Conservation (phyloP, 2,888 invertebrate genomes). For the Xestia xanthographa region DNA sequence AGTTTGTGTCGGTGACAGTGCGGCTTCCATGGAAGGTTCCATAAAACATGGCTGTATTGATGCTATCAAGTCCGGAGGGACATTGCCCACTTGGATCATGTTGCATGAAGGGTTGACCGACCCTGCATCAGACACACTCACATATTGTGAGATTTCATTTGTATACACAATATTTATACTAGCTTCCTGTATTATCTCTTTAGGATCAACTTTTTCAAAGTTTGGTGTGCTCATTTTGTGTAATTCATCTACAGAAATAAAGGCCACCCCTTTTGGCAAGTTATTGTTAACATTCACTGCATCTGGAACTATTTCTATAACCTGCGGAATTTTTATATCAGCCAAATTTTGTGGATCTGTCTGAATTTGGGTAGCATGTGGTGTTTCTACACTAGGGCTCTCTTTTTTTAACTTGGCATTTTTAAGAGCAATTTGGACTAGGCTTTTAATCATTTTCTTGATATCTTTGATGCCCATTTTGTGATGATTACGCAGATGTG, state of each 20-base stretch:
- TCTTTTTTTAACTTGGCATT: constrained; percentile 86
- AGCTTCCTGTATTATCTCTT: constrained; percentile 88
- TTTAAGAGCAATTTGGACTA: constrained; percentile 87
- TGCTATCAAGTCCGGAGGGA: constrained; percentile 86
- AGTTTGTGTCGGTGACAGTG: constrained; percentile 68
- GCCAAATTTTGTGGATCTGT: constrained; percentile 68
- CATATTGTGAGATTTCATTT: constrained; percentile 83
- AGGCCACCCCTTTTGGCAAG: constrained; percentile 85
- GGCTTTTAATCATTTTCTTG: constrained; percentile 90
- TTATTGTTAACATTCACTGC: constrained; percentile 76
- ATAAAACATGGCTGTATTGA: constrained; percentile 78
- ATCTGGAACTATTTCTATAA: constrained; percentile 88
- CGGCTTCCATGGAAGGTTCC: constrained; percentile 63
- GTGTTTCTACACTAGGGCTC: constrained; percentile 67
- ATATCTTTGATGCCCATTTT: constrained; percentile 92
- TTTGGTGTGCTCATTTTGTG: constrained; percentile 88
- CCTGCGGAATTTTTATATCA: constrained; percentile 85
- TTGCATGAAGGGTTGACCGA: constrained; percentile 75
- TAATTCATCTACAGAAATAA: constrained; percentile 86
- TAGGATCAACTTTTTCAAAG: constrained; percentile 87
- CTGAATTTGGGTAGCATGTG: constrained; percentile 60
- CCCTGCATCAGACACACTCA: constrained; percentile 78
- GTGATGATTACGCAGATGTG: constrained; percentile 93
- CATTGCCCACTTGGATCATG: constrained; percentile 82
- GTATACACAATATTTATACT: constrained; percentile 88